These are phyloP conservation scores for Heliconius sara DNA, from an alignment of 2,888 invertebrate genomes.

Conservation along the genomic window DNA sequence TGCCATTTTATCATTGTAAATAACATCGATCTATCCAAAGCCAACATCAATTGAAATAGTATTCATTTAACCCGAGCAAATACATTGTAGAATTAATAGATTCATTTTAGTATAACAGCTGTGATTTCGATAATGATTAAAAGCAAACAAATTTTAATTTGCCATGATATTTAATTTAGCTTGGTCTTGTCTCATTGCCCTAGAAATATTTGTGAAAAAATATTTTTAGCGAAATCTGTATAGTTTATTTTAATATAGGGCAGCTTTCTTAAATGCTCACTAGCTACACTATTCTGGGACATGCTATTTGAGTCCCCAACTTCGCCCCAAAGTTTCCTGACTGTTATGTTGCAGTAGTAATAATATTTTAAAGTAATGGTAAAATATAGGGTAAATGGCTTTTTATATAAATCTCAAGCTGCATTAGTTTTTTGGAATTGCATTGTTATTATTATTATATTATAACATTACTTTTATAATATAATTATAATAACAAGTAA, in stretches of 20 bases:
- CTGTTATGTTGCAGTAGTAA: slow-evolving; percentile 42
- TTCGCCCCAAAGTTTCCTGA: slow-evolving; percentile 44
- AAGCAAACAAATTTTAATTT: neutral
- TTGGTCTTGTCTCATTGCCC: neutral
- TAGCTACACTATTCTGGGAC: slow-evolving; percentile 52
- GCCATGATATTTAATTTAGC: neutral
- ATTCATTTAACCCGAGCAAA: slow-evolving; percentile 15
- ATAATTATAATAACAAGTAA: too few relatives aligned
- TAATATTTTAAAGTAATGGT: too few relatives aligned
- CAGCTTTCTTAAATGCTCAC: slow-evolving; percentile 47
- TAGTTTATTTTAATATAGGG: slow-evolving; percentile 56
- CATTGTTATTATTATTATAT: too few relatives aligned
- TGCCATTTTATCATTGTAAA: slow-evolving; percentile 57
- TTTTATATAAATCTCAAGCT: too few relatives aligned
- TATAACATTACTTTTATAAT: too few relatives aligned
- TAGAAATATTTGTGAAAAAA: neutral
- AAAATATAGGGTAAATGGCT: too few relatives aligned
- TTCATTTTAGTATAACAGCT: neutral
- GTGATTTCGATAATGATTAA: neutral
- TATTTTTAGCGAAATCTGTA: slow-evolving; percentile 32
- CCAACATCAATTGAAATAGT: neutral
- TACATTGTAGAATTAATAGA: neutral
- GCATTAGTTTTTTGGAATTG: too few relatives aligned
- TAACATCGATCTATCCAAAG: slow-evolving; percentile 45
- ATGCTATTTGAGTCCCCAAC: slow-evolving; percentile 44